Evolutionary conservation across 2,113 vertebrate genomes (phyloP), one percentile per base, ranked within the genome.

Genomic region (Xyrauchen texanus): DNA sequence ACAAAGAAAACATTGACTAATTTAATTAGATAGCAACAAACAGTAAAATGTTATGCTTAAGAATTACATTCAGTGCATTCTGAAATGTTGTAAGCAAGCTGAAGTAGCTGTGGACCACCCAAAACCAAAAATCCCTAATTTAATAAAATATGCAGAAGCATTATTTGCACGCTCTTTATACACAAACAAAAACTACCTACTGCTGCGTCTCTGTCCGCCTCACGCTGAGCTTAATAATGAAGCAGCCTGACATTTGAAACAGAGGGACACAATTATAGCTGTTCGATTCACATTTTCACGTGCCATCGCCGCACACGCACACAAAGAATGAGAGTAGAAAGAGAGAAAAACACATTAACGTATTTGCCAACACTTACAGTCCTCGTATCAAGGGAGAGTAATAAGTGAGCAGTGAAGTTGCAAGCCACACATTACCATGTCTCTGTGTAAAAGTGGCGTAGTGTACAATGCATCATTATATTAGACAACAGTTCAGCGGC

Each of bases 241-340:
- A 79, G 47, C 11, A 63, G 58, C 67, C 66, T 69, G 66, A 62
- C 55, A 62, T 72, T 79, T 63, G 77, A 71, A 72, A 72, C 47
- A 46, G 11, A 55, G 44, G 61, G 34, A 46, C 42, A 21, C 44
- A 65, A 52, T 71, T 47, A 72, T 21, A 65, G 61, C 11, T 34
- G 44, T 65, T 44, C n/a, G 34, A 46, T 7, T 52, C 34, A 0
- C 5, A 73, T 52, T 74, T 74, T 10, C 16, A 58, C 15, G 55
- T 58, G 55, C 13, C 7, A 58, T 58, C 55, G 63, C 16, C 51
- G 13, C 76, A 84, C 77, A 81, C 58, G 53, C 76, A 71, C 15
- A 16, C 82, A 66, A 83, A 70, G 79, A 81, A 85, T 13, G 4
- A 55, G 53, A 82, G 79, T 76, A 88, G 47, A 45, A 10, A 60